Conservation (phyloP, 2,113 vertebrate genomes). For the Argyrosomus japonicus region DNA sequence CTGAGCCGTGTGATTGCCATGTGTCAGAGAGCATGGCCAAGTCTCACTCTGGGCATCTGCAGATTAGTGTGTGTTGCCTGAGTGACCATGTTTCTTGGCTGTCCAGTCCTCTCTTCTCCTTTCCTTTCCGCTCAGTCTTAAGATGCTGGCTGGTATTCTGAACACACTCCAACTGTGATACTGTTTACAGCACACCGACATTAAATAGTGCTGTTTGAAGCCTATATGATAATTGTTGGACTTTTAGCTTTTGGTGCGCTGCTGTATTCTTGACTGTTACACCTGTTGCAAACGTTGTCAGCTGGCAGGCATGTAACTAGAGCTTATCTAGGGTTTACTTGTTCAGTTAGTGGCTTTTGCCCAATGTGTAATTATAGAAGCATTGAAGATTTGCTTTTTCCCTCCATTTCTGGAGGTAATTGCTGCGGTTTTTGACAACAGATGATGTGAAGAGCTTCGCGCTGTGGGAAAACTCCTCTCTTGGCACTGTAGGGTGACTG, state of each 20-base stretch:
- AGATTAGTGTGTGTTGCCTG: slow-evolving; percentile 61
- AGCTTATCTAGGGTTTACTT: slow-evolving; percentile 13
- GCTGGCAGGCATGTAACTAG: background rate
- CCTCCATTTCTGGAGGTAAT: slow-evolving; percentile 30
- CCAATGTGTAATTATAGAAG: slow-evolving; percentile 24
- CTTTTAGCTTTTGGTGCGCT: background rate
- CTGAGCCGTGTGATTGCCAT: slow-evolving; percentile 74
- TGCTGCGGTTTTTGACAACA: slow-evolving; percentile 41
- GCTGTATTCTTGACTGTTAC: background rate
- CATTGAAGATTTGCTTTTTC: slow-evolving; percentile 16
- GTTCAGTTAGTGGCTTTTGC: slow-evolving; percentile 21
- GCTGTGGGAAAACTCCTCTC: slow-evolving; percentile 44
- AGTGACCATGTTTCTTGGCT: slow-evolving; percentile 40
- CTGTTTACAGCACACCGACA: background rate
- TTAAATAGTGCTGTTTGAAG: background rate
- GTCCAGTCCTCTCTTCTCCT: slow-evolving; percentile 19
- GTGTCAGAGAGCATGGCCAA: slow-evolving; percentile 70
- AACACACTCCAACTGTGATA: background rate
- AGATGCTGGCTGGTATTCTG: slow-evolving; percentile 29
- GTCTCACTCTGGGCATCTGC: slow-evolving; percentile 53
- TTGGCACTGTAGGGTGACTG: slow-evolving; percentile 51
- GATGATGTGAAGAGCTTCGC: slow-evolving; percentile 42
- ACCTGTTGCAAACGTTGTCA: slow-evolving; percentile 25
- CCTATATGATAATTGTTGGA: background rate
- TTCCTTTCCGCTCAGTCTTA: slow-evolving; percentile 22